Conservation (phyloP, 2,888 invertebrate species). For the Masnerella sp. region DNA sequence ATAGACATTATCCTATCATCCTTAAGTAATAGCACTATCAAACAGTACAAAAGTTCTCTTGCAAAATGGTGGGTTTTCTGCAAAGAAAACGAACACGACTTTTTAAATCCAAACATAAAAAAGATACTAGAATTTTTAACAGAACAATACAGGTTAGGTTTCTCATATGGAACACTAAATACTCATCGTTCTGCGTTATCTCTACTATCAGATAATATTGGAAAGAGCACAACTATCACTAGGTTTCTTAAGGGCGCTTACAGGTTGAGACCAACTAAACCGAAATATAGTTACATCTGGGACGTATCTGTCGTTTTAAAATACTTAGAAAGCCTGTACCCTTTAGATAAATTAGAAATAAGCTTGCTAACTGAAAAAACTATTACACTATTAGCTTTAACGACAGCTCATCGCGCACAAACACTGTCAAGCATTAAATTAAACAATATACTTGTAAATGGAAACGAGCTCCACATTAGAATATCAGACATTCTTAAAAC, state of each 20-base stretch:
- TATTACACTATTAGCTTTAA: not conserved
- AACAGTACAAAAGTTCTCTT: slow-evolving; percentile 29
- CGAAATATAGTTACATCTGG: slow-evolving; percentile 38
- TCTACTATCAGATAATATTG: slow-evolving; percentile 25
- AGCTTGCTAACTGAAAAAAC: not conserved
- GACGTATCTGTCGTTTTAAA: slow-evolving; percentile 3
- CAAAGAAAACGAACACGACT: not conserved
- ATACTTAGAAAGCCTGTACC: not conserved
- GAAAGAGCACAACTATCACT: slow-evolving; percentile 12
- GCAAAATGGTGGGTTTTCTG: slow-evolving; percentile 28
- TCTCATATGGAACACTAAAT: slow-evolving; percentile 29
- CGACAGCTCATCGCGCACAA: not conserved
- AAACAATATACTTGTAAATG: not conserved
- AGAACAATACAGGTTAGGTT: slow-evolving; percentile 7
- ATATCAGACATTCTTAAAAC: not conserved
- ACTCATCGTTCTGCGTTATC: slow-evolving; percentile 30
- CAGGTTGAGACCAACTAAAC: slow-evolving; percentile 20
- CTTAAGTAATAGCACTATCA: slow-evolving; percentile 28
- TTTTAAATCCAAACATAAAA: not conserved
- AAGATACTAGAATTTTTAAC: slow-evolving; percentile 15
- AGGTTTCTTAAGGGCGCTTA: slow-evolving; percentile 34
- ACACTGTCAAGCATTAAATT: not conserved
- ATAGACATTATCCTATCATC: slow-evolving; percentile 28
- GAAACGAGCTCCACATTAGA: not conserved
- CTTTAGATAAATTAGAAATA: not conserved